phyloP scores from a whole-genome alignment of 2,797 vertebrate species.

The Hybognathus amarus region DNA sequence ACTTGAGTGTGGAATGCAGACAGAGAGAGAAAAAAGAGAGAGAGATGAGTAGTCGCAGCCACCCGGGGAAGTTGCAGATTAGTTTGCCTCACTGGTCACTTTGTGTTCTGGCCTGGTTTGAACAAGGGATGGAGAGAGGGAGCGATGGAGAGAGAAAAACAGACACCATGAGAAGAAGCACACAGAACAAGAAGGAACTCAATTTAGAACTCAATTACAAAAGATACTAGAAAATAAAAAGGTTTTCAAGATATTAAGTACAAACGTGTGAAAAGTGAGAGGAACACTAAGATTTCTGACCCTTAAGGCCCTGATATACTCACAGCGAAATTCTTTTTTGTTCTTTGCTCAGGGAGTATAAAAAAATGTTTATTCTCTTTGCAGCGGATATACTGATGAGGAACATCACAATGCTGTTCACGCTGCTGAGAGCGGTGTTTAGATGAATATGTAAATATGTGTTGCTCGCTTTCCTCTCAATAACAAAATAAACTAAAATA shows the following conservation, averaged over 20 bases:
- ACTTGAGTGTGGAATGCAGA: slow-evolving; percentile 62
- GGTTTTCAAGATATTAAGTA: not conserved
- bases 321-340: not conserved
- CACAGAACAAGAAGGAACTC: slow-evolving; percentile 18
- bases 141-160: slow-evolving; percentile 47
- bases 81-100: slow-evolving; percentile 83
- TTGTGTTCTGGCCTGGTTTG: slow-evolving; percentile 80
- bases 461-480: not conserved
- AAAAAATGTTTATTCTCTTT: not conserved
- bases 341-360: not conserved
- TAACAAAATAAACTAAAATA: not conserved
- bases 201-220: slow-evolving; percentile 6
- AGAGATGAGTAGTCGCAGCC: slow-evolving; percentile 60
- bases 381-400: not conserved
- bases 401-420: not conserved
- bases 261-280: not conserved
- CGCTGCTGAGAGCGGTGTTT: not conserved
- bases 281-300: not conserved
- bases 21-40: slow-evolving; percentile 67
- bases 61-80: slow-evolving; percentile 84
- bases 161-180: slow-evolving; percentile 24
- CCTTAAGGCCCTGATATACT: not conserved
- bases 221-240: not conserved
- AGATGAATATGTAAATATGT: not conserved
- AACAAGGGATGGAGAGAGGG: slow-evolving; percentile 74